Conservation (phyloP, 2,797 vertebrate genomes). For the Tokudaia muenninki region DNA sequence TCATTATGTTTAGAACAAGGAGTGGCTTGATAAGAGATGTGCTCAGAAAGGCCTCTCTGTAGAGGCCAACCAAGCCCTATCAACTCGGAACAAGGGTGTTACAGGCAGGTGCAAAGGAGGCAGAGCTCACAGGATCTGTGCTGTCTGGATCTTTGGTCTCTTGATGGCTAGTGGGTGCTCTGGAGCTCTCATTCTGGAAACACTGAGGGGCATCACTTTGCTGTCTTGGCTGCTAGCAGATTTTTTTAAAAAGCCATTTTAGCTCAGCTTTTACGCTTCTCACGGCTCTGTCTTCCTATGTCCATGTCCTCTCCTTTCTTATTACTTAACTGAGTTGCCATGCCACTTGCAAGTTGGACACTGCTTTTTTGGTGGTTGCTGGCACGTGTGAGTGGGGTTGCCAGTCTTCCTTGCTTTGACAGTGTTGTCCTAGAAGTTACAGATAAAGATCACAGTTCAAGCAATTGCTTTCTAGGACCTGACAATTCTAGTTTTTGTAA, state of each 20-base stretch:
- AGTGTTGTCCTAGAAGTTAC: background rate
- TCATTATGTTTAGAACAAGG: background rate
- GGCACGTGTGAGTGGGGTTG: background rate
- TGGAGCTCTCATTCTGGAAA: accelerated
- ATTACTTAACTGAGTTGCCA: background rate
- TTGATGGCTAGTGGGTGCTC: background rate
- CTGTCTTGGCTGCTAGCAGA: background rate
- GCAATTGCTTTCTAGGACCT: background rate
- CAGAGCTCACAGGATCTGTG: accelerated
- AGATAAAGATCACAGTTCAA: background rate
- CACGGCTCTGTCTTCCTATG: background rate
- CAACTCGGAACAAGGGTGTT: accelerated
- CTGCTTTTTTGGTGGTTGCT: background rate
- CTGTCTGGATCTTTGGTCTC: background rate
- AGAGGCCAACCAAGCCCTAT: background rate
- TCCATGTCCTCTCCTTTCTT: background rate
- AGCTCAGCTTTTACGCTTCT: background rate
- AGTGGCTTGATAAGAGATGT: background rate
- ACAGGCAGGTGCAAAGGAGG: background rate
- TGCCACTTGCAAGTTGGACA: background rate
- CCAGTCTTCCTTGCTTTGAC: background rate
- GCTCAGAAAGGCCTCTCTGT: background rate
- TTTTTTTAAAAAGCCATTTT: accelerated
- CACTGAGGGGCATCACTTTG: background rate
- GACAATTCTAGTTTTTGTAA: background rate